Percentiles rank a stretch among this genome's conserved stretches.
Evolutionary conservation across 2,797 vertebrate species (phyloP).

Genomic region (Hoplostethus mediterraneus): DNA sequence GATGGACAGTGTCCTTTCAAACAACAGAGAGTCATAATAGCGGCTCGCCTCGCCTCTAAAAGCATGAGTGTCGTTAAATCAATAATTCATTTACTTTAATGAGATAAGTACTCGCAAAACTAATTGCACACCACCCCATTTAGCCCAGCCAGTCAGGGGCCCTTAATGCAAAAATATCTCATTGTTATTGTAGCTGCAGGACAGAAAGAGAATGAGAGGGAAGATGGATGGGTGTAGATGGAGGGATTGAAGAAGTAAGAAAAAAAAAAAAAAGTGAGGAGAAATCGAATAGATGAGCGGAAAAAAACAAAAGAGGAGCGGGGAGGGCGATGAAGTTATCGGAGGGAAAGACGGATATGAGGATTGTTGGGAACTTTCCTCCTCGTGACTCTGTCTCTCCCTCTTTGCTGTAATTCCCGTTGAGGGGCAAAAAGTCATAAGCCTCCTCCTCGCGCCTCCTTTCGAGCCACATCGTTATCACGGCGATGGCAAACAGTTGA

Average conservation of each 20-base stretch:
- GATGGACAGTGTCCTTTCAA: constrained; percentile 77
- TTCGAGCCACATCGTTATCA: not conserved
- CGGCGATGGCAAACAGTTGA: not conserved
- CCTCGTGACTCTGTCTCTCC: not conserved
- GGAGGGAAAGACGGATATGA: not conserved
- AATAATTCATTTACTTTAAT: constrained; percentile 99
- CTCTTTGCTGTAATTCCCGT: not conserved
- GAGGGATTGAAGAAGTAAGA: constrained; percentile 44
- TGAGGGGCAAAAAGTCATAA: not conserved
- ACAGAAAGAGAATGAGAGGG: constrained; percentile 64
- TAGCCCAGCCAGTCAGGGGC: constrained; percentile 86
- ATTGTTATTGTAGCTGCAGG: constrained; percentile 76
- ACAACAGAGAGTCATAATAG: constrained; percentile 87
- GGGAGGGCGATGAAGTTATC: not conserved
- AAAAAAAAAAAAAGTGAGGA: constrained; percentile 30
- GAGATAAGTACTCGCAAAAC: constrained; percentile 97
- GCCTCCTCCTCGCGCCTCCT: not conserved
- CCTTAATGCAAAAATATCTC: constrained; percentile 87
- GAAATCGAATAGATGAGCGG: constrained; percentile 34
- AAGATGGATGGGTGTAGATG: constrained; percentile 57
- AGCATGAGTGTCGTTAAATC: constrained; percentile 95
- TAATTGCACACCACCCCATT: constrained; percentile 95
- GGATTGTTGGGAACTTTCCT: not conserved
- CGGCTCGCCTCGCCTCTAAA: constrained; percentile 89
- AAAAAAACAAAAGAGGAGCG: constrained; percentile 40